phyloP scores from a whole-genome alignment of 2,888 invertebrate species.

The Enchytraeus crypticus region DNA sequence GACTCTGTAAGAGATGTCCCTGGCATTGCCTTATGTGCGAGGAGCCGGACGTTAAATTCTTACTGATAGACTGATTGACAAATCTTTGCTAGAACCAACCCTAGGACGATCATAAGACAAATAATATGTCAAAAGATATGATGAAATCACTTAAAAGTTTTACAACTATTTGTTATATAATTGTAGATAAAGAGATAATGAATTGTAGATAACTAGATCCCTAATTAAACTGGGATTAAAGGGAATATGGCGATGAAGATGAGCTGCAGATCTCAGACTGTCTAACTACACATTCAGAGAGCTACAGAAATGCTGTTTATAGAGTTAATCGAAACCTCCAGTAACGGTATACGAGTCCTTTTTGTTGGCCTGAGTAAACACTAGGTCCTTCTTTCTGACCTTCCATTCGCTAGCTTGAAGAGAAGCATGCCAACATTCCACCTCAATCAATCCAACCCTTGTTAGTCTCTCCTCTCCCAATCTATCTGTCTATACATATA shows the following conservation, averaged over 20 bases:
- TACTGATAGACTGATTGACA: too few relatives aligned
- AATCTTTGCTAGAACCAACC: too few relatives aligned
- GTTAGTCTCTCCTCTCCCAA: not conserved
- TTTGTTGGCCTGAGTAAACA: not conserved
- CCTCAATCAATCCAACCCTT: constrained; percentile 12
- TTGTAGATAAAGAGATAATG: too few relatives aligned
- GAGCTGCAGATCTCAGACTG: not conserved
- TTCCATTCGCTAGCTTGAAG: not conserved
- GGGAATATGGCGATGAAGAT: not conserved
- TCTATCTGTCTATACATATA: constrained; percentile 9
- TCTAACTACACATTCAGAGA: not conserved
- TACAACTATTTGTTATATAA: too few relatives aligned
- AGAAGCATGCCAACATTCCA: constrained; percentile 16
- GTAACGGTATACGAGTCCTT: not conserved
- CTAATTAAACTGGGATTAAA: not conserved
- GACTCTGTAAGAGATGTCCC: too few relatives aligned
- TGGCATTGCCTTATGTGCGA: too few relatives aligned
- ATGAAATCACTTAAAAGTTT: too few relatives aligned
- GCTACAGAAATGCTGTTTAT: not conserved
- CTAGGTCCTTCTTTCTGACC: not conserved
- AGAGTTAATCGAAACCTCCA: too few relatives aligned
- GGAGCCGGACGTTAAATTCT: too few relatives aligned
- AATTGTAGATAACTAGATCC: not conserved
- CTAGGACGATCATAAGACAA: too few relatives aligned
- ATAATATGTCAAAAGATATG: too few relatives aligned